Conservation (phyloP, 2,888 invertebrate species). For the Lepidocyrtinus sp. region DNA sequence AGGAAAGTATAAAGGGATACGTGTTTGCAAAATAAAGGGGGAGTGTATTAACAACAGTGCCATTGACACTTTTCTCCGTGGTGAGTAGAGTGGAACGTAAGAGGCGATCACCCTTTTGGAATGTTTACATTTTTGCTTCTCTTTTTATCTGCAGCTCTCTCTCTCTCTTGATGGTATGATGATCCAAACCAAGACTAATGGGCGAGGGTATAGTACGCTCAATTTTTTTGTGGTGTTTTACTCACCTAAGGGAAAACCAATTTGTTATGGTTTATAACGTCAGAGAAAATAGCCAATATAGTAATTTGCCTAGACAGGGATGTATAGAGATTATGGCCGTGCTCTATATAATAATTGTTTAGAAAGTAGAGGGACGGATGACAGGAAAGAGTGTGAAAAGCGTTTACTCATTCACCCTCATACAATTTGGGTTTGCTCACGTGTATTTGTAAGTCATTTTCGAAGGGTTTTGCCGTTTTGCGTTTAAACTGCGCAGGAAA, state of each 20-base stretch:
- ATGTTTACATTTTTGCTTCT: conserved; percentile 44
- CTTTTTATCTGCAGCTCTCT: not conserved
- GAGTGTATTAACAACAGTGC: not conserved
- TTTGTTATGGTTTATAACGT: not conserved
- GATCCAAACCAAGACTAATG: not conserved
- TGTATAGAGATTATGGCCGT: not conserved
- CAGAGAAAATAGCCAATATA: too few species aligned
- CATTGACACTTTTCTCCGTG: conserved; percentile 12
- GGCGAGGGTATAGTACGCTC: not conserved
- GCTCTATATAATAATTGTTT: not conserved
- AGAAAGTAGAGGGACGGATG: conserved; percentile 25
- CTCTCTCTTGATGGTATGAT: not conserved
- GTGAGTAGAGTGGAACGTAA: too few species aligned
- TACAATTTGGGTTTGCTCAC: too few species aligned
- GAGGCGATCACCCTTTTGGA: not conserved
- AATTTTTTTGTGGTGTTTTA: not conserved
- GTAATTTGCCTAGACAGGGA: too few species aligned
- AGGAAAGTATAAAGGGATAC: not conserved
- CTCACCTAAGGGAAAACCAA: not conserved
- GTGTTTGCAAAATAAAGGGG: conserved; percentile 10
- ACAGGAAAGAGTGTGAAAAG: conserved; percentile 44
- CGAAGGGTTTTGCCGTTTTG: too few species aligned
- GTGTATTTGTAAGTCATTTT: too few species aligned
- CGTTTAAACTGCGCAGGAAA: too few species aligned
- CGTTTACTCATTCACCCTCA: conserved; percentile 41